Conservation (phyloP, 2,113 vertebrate species). For the Gobius niger region DNA sequence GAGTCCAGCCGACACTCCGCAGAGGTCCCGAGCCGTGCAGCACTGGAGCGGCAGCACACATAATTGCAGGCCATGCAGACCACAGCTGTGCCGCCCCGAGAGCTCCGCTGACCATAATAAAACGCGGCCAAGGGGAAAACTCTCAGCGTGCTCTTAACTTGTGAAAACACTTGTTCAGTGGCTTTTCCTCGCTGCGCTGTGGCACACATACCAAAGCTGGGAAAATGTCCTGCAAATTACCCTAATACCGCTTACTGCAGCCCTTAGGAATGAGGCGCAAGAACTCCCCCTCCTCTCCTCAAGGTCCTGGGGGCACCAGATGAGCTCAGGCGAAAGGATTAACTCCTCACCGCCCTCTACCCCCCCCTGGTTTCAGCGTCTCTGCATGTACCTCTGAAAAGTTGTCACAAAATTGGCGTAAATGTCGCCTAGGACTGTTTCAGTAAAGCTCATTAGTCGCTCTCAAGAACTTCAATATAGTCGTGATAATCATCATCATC, state of each 20-base stretch:
- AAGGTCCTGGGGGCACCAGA: constrained; percentile 17
- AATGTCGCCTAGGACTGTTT: too few relatives aligned
- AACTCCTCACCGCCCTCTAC: not conserved
- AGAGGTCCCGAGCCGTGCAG: constrained; percentile 24
- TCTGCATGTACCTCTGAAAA: not conserved
- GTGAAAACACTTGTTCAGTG: constrained; percentile 59
- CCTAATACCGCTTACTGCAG: constrained; percentile 20
- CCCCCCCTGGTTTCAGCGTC: not conserved
- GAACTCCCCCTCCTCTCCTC: constrained; percentile 15
- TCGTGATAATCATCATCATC: too few relatives aligned
- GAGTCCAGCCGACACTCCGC: constrained; percentile 33
- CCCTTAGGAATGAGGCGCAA: constrained; percentile 15
- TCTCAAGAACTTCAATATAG: too few relatives aligned
- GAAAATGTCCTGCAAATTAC: constrained; percentile 29
- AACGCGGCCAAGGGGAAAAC: constrained; percentile 48
- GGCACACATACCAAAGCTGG: constrained; percentile 23
- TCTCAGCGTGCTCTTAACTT: constrained; percentile 39
- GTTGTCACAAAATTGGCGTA: not conserved
- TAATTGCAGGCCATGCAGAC: constrained; percentile 67
- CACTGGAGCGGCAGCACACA: constrained; percentile 34
- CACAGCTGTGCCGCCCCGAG: constrained; percentile 49
- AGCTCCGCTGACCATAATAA: constrained; percentile 55
- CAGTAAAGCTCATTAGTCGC: too few relatives aligned
- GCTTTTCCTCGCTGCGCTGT: constrained; percentile 39
- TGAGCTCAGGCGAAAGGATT: constrained; percentile 18